Base-by-base conservation (phyloP, 2,888 invertebrate genomes). In the Harpagoxenus sublaevis region DNA sequence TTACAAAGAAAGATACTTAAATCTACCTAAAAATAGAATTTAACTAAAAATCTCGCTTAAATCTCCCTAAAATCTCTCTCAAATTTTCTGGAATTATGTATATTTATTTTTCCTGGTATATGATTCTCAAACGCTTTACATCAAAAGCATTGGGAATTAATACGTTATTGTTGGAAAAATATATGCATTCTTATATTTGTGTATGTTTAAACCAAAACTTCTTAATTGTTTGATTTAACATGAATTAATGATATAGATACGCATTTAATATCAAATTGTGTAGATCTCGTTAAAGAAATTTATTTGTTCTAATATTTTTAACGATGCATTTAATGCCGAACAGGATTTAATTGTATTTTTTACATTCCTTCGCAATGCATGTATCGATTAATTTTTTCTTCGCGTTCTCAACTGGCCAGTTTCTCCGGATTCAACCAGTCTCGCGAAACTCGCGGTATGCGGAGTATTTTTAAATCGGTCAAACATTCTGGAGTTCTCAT, bases 401-500 rank as follows among this genome's bases (percentile, higher is more conserved):
- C 23, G 0, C 10, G 18, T 10, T 79, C 35, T 55, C 4, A 42
- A 68, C 31, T 45, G 15, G 0, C 57, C 42, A 39, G 12, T 53
- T 84, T 66, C 84, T 45, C 75, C 66, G 75, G 70, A 87, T 86
- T 77, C 62, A 78, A 84, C 77, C 73, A 77, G 79, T 86, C 74
- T 39, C 48, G 71, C 55, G 79, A 57, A 88, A 86, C 85, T 87
- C 66, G 55, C 51, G 84, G 87, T 84, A 87, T 89, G 89, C 62
- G 79, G 53, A 90, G 89, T 91, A 92, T 91, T 91, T 92, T 90
- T 91, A 91, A 90, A 91, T 89, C 84, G 57, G 55, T 68, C 77
- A 31, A 55, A 77, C 73, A 86, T 85, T 83, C 84, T 66, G 57
- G 45, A 68, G 12, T 65, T 62, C 60, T 77, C 65, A 57, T 28